These are phyloP conservation scores for Allacma fusca DNA, from an alignment of 2,888 invertebrate species.

Conservation along the genomic window DNA sequence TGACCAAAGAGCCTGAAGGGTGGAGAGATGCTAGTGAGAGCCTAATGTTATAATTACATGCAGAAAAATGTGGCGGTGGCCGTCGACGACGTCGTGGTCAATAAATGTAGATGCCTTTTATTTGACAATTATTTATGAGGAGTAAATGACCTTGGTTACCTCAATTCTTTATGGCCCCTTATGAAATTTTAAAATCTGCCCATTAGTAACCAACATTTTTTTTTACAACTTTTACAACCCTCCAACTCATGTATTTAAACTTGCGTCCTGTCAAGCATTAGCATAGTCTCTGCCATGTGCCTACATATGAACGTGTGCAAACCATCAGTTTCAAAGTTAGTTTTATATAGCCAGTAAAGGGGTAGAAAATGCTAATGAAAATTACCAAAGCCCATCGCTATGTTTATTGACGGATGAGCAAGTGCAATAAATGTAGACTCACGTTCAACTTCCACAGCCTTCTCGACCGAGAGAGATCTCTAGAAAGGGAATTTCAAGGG, in stretches of 20 bases:
- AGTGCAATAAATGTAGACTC: conserved; percentile 19
- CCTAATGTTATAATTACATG: conserved; percentile 27
- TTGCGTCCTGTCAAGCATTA: too few species aligned
- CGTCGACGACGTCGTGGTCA: conserved; percentile 21
- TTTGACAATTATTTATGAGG: conserved; percentile 33
- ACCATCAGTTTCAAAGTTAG: too few species aligned
- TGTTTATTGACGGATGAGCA: conserved; percentile 16
- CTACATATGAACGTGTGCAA: too few species aligned
- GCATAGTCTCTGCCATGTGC: too few species aligned
- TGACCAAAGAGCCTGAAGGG: too few species aligned
- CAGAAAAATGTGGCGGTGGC: conserved; percentile 26
- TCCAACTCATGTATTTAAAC: background rate
- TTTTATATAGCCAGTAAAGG: background rate
- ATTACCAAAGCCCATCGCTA: background rate
- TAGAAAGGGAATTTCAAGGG: background rate
- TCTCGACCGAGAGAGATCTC: background rate
- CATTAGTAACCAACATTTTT: background rate
- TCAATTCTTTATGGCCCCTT: conserved; percentile 33
- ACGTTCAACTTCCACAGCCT: background rate
- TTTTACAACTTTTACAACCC: conserved; percentile 15
- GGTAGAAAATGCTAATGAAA: conserved; percentile 13
- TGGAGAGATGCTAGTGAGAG: background rate
- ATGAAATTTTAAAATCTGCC: conserved; percentile 33
- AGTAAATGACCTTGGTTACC: conserved; percentile 37
- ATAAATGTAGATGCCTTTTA: conserved; percentile 19